Base-by-base conservation (phyloP, 2,888 invertebrate genomes). In the Dicyrtomina minuta region DNA sequence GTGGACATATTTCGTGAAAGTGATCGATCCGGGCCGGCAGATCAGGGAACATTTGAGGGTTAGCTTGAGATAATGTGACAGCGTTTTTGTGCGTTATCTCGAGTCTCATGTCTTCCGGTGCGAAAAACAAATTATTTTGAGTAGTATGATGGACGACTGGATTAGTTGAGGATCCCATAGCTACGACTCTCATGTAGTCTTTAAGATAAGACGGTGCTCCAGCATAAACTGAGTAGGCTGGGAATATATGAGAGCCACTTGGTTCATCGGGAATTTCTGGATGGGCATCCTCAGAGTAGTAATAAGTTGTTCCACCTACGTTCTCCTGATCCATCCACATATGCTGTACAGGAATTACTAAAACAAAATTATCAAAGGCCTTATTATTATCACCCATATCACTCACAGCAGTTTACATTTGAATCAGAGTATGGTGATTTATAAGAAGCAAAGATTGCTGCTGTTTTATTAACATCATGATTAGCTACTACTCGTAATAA, bases 231-330 rank as follows among this genome's bases (percentile, higher is more conserved):
- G 88, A 87, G 65, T 85, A 84, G 20, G 77, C 77, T 22, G 85
- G 85, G 55, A 76, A 77, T 2, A 78, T 68, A 26, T 73, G 69
- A 20, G 72, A 74, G 22, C 72, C 74, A 17, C 65, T 71, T 1
- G 64, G 43, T 3, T 71, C 72, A 5, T 73, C 74, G 8, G 59
- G 66, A 24, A 71, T 70, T 33, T 76, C 77, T 41, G 71, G 70
- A 69, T 69, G 79, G 56, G 82, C 81, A 39, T 83, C 82, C 53
- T 81, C 80, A 15, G 81, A 79, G 74, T 93, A 96, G 83, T 95
- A 96, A 82, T 96, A 96, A 60, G 96, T 96, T 17, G 96, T 96
- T 27, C 96, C 96, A 68, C 94, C 94, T 73, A 93, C 92, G 84
- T 92, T 93, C 83, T 93, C 93, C 88, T 93, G 84, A 66, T 76